Evolutionary conservation across 2,113 vertebrate species (phyloP).

Genomic region (Myiopsitta monachus): DNA sequence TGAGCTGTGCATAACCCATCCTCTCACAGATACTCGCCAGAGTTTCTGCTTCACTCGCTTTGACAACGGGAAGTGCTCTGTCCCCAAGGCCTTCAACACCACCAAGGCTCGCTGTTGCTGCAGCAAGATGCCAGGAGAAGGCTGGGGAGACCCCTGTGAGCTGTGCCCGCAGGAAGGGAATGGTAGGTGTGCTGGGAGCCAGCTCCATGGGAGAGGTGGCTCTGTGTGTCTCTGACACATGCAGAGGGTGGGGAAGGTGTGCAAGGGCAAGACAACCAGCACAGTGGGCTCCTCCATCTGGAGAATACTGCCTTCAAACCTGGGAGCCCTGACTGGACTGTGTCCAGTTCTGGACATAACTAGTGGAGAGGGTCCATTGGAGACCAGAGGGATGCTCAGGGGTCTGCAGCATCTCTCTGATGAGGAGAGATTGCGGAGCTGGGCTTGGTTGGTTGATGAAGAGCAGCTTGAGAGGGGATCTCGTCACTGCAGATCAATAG

Average conservation of each 20-base stretch:
- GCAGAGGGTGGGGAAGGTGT: not conserved
- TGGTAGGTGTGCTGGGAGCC: conserved; percentile 65
- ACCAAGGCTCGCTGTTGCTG: conserved; percentile 94
- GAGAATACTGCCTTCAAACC: not conserved
- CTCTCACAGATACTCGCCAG: conserved; percentile 83
- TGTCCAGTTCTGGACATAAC: not conserved
- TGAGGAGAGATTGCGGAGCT: not conserved
- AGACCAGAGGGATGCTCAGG: not conserved
- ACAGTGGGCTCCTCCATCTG: not conserved
- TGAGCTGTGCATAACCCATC: not conserved
- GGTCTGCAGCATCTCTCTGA: not conserved
- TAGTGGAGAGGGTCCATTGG: not conserved
- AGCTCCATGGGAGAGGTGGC: fast-evolving
- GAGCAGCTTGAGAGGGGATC: not conserved
- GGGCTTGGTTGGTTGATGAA: not conserved
- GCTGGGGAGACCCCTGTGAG: conserved; percentile 95
- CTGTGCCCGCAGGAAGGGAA: conserved; percentile 87
- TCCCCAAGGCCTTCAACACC: conserved; percentile 90
- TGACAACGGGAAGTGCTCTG: conserved; percentile 86
- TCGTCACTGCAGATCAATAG: not conserved
- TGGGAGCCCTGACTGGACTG: not conserved
- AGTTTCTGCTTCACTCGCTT: conserved; percentile 96
- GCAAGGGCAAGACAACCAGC: not conserved
- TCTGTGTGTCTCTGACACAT: fast-evolving
- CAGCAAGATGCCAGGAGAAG: conserved; percentile 90